Percentiles rank a stretch among this genome's conserved stretches.
Conservation (phyloP, 37 sponge, comb jelly and placozoan genomes). For the Amphimedon queenslandica region DNA sequence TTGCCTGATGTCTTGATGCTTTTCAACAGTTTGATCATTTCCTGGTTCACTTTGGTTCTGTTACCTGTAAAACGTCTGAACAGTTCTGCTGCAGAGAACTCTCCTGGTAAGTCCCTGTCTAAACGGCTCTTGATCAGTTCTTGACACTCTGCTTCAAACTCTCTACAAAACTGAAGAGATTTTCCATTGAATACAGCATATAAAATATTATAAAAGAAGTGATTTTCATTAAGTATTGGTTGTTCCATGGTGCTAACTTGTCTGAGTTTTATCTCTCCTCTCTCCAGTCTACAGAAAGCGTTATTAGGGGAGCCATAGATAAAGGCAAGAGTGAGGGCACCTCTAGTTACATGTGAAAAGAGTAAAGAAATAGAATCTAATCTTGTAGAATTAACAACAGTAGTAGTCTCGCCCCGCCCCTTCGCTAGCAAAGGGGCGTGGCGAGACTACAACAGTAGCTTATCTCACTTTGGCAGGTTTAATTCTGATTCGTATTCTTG, state of each 20-base stretch:
- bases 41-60: neutral
- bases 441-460: neutral
- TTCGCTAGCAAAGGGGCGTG: neutral
- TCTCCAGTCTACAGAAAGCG: conserved; percentile 51
- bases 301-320: conserved; percentile 29
- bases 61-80: conserved; percentile 13
- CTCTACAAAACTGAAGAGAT: conserved; percentile 31
- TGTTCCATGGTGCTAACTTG: conserved; percentile 20
- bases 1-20: conserved; percentile 25
- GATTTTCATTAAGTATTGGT: neutral
- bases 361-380: neutral
- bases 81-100: conserved; percentile 39
- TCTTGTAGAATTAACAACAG: too few species aligned
- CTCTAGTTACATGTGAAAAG: neutral
- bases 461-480: conserved; percentile 25
- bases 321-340: conserved; percentile 9
- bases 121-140: neutral
- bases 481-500: conserved; percentile 18
- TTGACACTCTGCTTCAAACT: conserved; percentile 41
- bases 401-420: neutral
- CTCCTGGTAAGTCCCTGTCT: neutral
- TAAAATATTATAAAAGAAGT: neutral
- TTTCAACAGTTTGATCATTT: conserved; percentile 24
- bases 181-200: neutral
- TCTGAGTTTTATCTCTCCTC: conserved; percentile 44